Conservation (phyloP, 2,888 invertebrate species). For the Eupithecia abbreviata region DNA sequence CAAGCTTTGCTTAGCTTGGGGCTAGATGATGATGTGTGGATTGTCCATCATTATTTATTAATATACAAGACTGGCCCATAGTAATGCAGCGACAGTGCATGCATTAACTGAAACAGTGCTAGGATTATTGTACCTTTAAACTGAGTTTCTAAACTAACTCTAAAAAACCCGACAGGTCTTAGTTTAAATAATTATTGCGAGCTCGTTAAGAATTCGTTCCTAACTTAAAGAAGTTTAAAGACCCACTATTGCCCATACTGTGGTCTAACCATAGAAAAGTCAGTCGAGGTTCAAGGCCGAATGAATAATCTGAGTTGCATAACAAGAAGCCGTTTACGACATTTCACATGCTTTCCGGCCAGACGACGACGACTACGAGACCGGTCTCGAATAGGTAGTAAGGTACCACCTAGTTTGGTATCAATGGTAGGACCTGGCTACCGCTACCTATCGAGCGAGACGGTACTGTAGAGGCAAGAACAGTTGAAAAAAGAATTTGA, state of each 20-base stretch:
- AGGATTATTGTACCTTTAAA: no score
- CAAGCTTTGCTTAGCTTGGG: no score
- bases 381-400: slow-evolving; percentile 44
- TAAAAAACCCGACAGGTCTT: background rate
- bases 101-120: background rate
- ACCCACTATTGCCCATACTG: background rate
- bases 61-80: no score
- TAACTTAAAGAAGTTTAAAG: background rate
- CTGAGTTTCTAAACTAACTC: no score
- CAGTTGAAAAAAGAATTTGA: no score
- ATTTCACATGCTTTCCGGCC: slow-evolving; percentile 48
- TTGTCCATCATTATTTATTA: no score
- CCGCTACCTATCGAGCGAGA: background rate
- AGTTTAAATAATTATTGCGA: background rate
- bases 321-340: slow-evolving; percentile 51
- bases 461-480: background rate
- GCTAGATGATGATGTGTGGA: no score
- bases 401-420: slow-evolving; percentile 14
- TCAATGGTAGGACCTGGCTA: slow-evolving; percentile 7
- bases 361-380: slow-evolving; percentile 32
- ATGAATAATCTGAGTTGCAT: slow-evolving; percentile 53
- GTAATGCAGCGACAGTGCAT: no score
- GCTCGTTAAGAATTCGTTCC: background rate
- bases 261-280: slow-evolving; percentile 10
- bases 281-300: slow-evolving; percentile 50